Base-by-base conservation (phyloP, 1,140 invertebrate genomes). In the Carcinoscorpius rotundicauda region DNA sequence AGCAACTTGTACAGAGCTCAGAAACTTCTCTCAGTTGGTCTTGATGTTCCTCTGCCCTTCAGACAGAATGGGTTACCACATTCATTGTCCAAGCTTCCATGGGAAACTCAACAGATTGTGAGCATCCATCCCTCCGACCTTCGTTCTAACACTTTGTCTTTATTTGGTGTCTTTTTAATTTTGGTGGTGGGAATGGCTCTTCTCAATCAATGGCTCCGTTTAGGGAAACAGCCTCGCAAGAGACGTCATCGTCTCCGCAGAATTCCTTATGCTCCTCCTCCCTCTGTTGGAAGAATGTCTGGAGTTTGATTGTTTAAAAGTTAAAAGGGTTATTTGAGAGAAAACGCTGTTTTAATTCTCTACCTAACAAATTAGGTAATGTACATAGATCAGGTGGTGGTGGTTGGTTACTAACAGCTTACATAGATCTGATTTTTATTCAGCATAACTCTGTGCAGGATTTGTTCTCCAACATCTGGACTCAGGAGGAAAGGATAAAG, bases 1-100 rank as follows among this genome's bases (percentile, higher is more conserved):
- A 85, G 84, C 62, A 86, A 86, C 75, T 78, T 87, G 60, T 87
- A 87, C 73, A 86, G 87, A 72, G 82, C 84, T 4, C 86, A 87
- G 71, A 86, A 86, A 73, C 71, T 87, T 49, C 73, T 87, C 1
- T 86, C 85, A 0, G 72, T 87, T 8, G 73, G 68, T 56, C 63
- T 78, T 52, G 76, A 78, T 55, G 68, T 71, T 6, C 61, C 65
- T 6, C 56, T 72, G 51, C 52, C 68, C 11, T 64, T 68, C 55
- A 55, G 55, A n/a, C 53, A 55, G 29, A 29, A 29, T 29, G 29
- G 29, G 29, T 29, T 29, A 29, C 29, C 29, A 29, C 29, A 29
- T 29, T 29, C 63, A 29, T 58, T 60, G 8, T 58, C 53, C 29
- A 58, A 65, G 51, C 61, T 63, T 50, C 66, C 66, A 0, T 68